Base-by-base conservation (phyloP, 1,140 invertebrate species). In the Caenorhabditis latens region DNA sequence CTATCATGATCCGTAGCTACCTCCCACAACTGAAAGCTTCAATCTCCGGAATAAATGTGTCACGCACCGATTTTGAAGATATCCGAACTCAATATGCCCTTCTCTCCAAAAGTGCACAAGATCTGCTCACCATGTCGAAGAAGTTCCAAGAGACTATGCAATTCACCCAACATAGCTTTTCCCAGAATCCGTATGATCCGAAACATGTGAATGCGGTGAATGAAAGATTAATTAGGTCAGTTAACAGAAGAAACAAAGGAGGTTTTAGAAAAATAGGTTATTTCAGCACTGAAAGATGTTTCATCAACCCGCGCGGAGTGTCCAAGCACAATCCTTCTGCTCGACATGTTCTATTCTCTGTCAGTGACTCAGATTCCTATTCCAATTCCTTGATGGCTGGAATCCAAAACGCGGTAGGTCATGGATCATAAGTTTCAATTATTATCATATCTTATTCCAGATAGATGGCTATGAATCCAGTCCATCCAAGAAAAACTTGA, bases 221-320 rank as follows among this genome's bases (percentile, higher is more conserved):
- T 53, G 85, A 86, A 43, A 58, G 85, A 75, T 11, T 86, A 2
- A 86, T 83, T 6, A 83, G 55, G 85, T 86, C 0, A 13, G 57
- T 42, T 14, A 24, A 43, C 42, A 43, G 14, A 42, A n/a, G 40
- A 24, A 14, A 21, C 2, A 53, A 53, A 53, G 16, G 9, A 53
- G 3, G 50, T 8, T 53, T 14, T 53, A 16, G 11, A 9, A 65
- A 43, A 58, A 4, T 13, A 43, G 0, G 4, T 46, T 43, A n/a
- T 86, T 86, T 48, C 55, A 86, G 85, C 55, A 67, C 87, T 24
- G 87, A 88, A 24, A 88, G 87, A 63, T 89, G 88, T 53, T 89
- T 89, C 83, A 79, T 89, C 50, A 89, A 89, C 42, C 88, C 88
- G 5, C 86, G 86, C 3, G 88, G 88, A 19, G 55, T 88, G 13